Base-by-base conservation (phyloP, 2,888 invertebrate species). In the Trissoscelio sp. region DNA sequence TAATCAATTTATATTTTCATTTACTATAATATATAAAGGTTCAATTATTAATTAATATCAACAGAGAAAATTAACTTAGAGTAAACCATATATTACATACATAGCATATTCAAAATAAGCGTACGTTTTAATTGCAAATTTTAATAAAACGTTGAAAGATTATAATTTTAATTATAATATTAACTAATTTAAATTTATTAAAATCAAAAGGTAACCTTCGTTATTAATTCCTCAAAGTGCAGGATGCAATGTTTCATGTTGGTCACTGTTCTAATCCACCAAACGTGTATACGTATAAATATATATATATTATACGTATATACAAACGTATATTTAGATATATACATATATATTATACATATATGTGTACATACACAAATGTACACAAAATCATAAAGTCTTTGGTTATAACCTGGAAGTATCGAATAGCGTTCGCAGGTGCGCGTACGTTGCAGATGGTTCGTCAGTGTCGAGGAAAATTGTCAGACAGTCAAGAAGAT, bases 341-440 rank as follows among this genome's bases (percentile, higher is more conserved):
- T n/a, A n/a, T n/a, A n/a, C n/a, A n/a, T n/a, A n/a, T n/a, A n/a
- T n/a, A n/a, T n/a, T n/a, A n/a, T n/a, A n/a, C n/a, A n/a, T n/a
- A n/a, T 7, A 12, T 18, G n/a, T 42, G 24, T 34, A 28, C 28
- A 31, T 22, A 18, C 22, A 31, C 24, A 53, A 69, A 18, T 42
- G 28, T 55, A 69, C 34, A 51, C 51, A 57, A 74, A 81, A 64
- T 64, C 60, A 81, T 74, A 67, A 64, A 73, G 48, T 64, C 69
- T 73, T 74, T 58, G 77, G 70, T 73, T 78, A 78, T 78, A 78
- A 83, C 83, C 82, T 79, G 84, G 85, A 85, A 88, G 85, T 87
- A 88, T 88, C 85, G 85, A 83, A 86, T 85, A 85, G 86, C 84
- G 86, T 86, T 86, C 85, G 84, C 89, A 88, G 88, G 88, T 88